Percentiles rank a stretch among this genome's conserved stretches.
Evolutionary conservation across 2,113 vertebrate species (phyloP).

Genomic region (Brienomyrus longianalis): DNA sequence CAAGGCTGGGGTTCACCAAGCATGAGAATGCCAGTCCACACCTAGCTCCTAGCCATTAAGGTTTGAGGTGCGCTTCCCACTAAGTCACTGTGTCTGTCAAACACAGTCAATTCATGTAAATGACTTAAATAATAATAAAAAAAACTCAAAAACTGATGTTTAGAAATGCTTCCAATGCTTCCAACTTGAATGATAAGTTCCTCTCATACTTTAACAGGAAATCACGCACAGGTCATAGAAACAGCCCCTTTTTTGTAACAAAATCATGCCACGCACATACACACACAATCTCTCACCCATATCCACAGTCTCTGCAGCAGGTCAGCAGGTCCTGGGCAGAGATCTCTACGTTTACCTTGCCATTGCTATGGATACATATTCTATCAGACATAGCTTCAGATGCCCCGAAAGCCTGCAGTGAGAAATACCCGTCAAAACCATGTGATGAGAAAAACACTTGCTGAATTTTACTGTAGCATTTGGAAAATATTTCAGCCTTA

Average conservation of each 20-base stretch:
- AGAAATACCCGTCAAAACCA: neutral
- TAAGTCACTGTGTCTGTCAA: neutral
- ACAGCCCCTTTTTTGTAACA: neutral
- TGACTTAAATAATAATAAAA: neutral
- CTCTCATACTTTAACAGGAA: neutral
- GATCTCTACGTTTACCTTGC: constrained; percentile 76
- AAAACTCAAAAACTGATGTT: neutral
- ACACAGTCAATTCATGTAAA: neutral
- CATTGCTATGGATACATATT: constrained; percentile 75
- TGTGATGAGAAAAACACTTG: neutral
- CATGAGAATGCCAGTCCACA: neutral
- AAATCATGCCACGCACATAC: neutral
- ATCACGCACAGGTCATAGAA: neutral
- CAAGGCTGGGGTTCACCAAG: neutral
- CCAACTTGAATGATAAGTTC: neutral
- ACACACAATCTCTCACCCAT: neutral
- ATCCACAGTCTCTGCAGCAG: constrained; percentile 52
- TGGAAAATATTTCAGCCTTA: neutral
- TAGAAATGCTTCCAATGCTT: neutral
- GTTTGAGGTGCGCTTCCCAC: neutral
- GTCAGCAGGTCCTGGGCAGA: constrained; percentile 85
- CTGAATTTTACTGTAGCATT: neutral
- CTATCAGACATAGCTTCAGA: constrained; percentile 89
- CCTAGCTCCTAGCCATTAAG: neutral
- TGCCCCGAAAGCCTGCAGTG: constrained; percentile 79